Evolutionary conservation across 2,113 vertebrate genomes (phyloP).

Genomic region (Scytalopus superciliaris): DNA sequence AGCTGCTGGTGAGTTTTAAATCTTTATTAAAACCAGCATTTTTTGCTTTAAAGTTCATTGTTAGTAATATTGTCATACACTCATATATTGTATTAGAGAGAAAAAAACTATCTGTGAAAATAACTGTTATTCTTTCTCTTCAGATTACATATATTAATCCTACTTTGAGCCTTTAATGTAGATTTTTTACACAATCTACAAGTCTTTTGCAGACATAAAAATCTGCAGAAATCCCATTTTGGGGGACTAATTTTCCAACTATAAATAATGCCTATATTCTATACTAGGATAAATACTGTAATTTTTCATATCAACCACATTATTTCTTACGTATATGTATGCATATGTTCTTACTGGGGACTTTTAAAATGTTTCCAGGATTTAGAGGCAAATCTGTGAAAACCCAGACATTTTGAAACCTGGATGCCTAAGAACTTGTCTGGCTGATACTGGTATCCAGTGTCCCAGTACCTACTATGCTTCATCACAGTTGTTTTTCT

Average conservation of each 20-base stretch:
- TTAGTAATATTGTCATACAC: background rate
- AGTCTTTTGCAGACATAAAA: background rate
- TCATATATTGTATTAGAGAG: background rate
- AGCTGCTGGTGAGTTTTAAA: background rate
- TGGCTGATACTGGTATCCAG: background rate
- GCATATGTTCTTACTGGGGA: background rate
- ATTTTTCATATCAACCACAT: background rate
- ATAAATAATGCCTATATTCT: background rate
- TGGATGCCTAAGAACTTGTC: background rate
- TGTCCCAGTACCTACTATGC: background rate
- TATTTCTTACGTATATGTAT: background rate
- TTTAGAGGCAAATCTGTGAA: background rate
- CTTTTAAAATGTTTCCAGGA: background rate
- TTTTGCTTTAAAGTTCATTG: background rate
- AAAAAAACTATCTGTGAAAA: background rate
- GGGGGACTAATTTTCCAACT: background rate
- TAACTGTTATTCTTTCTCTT: background rate
- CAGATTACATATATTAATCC: background rate
- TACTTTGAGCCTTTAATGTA: background rate
- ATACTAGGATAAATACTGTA: background rate
- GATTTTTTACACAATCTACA: background rate
- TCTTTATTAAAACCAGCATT: background rate
- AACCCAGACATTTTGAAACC: background rate
- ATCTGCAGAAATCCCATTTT: background rate
- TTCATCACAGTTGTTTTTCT: background rate